Evolutionary conservation across 2,113 vertebrate genomes (phyloP).

Genomic region (Colistium nudipinnis): DNA sequence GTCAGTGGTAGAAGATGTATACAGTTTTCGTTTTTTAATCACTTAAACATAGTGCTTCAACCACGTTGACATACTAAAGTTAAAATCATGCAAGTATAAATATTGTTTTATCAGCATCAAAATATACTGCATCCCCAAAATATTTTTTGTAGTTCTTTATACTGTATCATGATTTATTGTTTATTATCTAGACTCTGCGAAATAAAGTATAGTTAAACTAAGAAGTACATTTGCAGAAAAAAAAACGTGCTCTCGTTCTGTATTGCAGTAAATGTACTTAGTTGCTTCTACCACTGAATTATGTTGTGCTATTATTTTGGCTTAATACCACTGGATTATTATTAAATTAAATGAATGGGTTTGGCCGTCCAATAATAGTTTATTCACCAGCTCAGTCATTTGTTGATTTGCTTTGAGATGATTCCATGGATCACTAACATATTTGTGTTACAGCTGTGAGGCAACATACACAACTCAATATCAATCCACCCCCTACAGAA

Average conservation of each 20-base stretch:
- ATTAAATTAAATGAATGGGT: too few relatives aligned
- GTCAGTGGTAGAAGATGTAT: not conserved
- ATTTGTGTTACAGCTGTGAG: not conserved
- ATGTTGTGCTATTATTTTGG: not conserved
- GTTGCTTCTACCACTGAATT: constrained; percentile 1
- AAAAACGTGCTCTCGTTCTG: not conserved
- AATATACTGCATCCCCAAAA: too few relatives aligned
- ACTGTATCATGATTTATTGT: too few relatives aligned
- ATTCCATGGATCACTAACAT: not conserved
- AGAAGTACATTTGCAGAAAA: not conserved
- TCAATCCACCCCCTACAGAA: constrained; percentile 2
- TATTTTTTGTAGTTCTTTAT: too few relatives aligned
- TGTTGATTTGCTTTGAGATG: constrained; percentile 12
- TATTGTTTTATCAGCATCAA: too few relatives aligned
- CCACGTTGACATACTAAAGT: too few relatives aligned
- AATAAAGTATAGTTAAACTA: not conserved
- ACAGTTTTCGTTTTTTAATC: not conserved
- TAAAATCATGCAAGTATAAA: too few relatives aligned
- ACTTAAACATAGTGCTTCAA: too few relatives aligned
- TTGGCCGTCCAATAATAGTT: not conserved
- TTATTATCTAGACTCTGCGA: not conserved
- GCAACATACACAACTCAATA: constrained; percentile 20
- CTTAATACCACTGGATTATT: too few relatives aligned
- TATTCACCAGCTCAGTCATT: constrained; percentile 3
- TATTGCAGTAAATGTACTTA: not conserved